Evolutionary conservation across 1,140 invertebrate genomes (phyloP).

Genomic region (Parapsyche elsis): DNA sequence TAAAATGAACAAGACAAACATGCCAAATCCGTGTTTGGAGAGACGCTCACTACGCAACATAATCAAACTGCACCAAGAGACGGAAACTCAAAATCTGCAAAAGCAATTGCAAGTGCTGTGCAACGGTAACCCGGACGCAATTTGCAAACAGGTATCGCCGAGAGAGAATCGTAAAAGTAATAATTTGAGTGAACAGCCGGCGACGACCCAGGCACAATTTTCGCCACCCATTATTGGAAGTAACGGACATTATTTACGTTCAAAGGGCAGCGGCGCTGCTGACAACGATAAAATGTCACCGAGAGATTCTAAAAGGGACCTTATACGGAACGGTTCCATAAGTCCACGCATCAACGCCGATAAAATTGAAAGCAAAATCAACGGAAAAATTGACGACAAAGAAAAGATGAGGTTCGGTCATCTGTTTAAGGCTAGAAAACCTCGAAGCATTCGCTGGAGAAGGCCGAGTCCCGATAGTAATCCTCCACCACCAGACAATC

Average conservation of each 20-base stretch:
- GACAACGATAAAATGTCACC: slow-evolving; percentile 51
- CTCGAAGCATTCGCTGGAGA: slow-evolving; percentile 60
- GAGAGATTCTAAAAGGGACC: slow-evolving; percentile 24
- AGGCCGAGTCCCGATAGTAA: slow-evolving; percentile 70
- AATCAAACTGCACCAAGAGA: slow-evolving; percentile 31
- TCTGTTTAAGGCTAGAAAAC: slow-evolving; percentile 52
- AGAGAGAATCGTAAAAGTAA: slow-evolving; percentile 9
- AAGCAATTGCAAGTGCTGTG: slow-evolving; percentile 54
- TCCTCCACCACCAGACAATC: slow-evolving; percentile 70
- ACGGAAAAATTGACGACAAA: slow-evolving; percentile 43
- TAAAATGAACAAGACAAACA: slow-evolving; percentile 59
- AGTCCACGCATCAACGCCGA: slow-evolving; percentile 35
- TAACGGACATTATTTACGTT: slow-evolving; percentile 56
- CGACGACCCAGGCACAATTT: slow-evolving; percentile 42
- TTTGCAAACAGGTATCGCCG: slow-evolving; percentile 12
- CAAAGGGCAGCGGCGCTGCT: slow-evolving; percentile 56
- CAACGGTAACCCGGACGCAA: slow-evolving; percentile 61
- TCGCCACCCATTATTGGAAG: slow-evolving; percentile 54
- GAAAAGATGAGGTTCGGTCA: not conserved
- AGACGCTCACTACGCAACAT: slow-evolving; percentile 62
- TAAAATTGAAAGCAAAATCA: slow-evolving; percentile 38
- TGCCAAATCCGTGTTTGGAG: slow-evolving; percentile 61
- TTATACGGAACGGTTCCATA: slow-evolving; percentile 43
- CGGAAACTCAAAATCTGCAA: slow-evolving; percentile 30
- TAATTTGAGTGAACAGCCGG: not conserved